Evolutionary conservation across 2,888 invertebrate genomes (phyloP), one percentile per base, ranked within the genome.

Genomic region (Callosobruchus maculatus): DNA sequence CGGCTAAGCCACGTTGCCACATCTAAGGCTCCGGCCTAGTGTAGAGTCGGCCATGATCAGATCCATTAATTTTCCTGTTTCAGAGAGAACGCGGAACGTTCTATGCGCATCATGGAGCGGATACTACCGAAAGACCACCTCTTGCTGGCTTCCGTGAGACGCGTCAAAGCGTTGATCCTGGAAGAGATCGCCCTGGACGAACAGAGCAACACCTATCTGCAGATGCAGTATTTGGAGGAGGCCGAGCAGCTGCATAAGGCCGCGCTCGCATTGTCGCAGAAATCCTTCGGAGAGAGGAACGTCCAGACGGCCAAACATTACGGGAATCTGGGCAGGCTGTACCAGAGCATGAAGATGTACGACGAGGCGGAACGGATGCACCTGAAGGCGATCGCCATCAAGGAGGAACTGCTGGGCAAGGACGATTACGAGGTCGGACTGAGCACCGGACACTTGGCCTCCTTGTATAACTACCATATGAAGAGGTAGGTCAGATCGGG

Each of bases 291-390:
- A 0, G 97, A 97, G 87, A 92, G 93, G 85, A 97, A 97, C 88
- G 96, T 97, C 67, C 97, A 97, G 89, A 97, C 97, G 0, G 97
- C 97, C 72, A 97, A 97, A 85, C 97, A 97, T 87, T 98, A 97
- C 87, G 97, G 97, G 18, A 98, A 98, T 89, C 90, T 98, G 72
- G 98, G 98, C 74, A 89, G 98, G 20, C 90, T 98, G 20, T 97
- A 97, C 88, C 97, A 98, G 88, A 96, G 96, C 84, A 97, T 97
- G 97, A 92, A 92, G 84, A 92, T 93, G 84, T 97, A 92, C 87
- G 90, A 92, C 88, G 94, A 95, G 85, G 96, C 97, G 0, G 97
- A 97, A 87, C 89, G 89, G 78, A 97, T 97, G 97, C 97, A 97
- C 87, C 88, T 96, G 79, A 94, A 93, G 85, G 97, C 97, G 18